Conservation (phyloP, 2,888 invertebrate genomes). For the Nomada ferruginata region DNA sequence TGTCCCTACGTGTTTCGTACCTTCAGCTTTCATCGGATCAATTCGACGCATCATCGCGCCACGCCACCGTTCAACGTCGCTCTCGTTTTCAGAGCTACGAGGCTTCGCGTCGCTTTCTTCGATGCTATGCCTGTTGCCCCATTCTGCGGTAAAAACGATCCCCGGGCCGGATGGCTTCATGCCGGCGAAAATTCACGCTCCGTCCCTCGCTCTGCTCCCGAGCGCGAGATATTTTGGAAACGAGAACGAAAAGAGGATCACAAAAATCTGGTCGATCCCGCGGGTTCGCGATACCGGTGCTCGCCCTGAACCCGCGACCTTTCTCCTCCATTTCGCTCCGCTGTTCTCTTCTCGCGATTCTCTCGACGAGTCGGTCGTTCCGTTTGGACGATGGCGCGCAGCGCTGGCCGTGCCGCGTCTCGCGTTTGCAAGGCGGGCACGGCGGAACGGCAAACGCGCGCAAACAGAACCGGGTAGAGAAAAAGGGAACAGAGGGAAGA, state of each 20-base stretch:
- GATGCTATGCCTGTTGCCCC: too few relatives aligned
- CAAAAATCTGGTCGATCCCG: too few relatives aligned
- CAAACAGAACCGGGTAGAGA: constrained; percentile 27
- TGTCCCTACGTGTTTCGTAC: background rate
- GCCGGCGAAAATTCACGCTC: background rate
- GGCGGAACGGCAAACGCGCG: constrained; percentile 42
- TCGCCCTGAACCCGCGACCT: background rate
- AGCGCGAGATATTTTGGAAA: background rate
- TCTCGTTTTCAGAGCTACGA: background rate
- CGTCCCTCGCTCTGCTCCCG: background rate
- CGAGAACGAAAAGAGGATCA: background rate
- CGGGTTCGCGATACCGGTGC: too few relatives aligned
- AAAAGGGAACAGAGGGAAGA: background rate
- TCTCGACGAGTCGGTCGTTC: background rate
- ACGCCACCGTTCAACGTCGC: background rate
- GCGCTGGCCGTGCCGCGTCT: background rate
- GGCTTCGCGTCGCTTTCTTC: background rate
- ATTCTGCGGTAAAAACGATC: too few relatives aligned
- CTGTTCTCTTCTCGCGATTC: background rate
- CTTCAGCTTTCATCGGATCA: background rate
- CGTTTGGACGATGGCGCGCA: background rate
- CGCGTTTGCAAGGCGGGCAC: constrained; percentile 31
- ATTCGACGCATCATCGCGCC: too few relatives aligned
- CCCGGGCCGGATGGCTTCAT: too few relatives aligned
- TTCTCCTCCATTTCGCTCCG: background rate